A percentile compares a stretch with the other conserved stretches of the same genome.
Conservation (phyloP, 2,113 vertebrate genomes). For the Siphamia tubifer region DNA sequence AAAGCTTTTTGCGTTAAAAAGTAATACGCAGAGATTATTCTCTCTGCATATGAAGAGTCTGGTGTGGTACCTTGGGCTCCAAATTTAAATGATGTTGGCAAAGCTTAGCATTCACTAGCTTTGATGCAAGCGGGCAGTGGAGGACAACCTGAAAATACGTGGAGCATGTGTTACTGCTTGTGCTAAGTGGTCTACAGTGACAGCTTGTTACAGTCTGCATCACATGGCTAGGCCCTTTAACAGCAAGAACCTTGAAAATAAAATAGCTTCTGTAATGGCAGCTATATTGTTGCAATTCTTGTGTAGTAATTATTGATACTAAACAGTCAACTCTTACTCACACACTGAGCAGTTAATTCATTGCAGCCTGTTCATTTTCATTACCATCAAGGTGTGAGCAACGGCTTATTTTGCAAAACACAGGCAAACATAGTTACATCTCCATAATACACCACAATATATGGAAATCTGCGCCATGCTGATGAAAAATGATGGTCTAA, state of each 20-base stretch:
- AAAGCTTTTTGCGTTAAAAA: conserved; percentile 44
- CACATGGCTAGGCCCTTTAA: conserved; percentile 4
- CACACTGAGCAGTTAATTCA: conserved; percentile 1
- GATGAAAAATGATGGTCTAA: conserved; percentile 15
- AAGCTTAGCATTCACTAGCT: conserved; percentile 15
- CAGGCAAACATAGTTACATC: too few species aligned
- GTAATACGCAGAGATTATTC: conserved; percentile 36
- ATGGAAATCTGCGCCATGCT: neutral
- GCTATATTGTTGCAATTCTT: neutral
- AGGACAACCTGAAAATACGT: conserved; percentile 24
- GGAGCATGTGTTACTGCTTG: conserved; percentile 18
- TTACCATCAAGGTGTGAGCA: too few species aligned
- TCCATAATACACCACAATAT: conserved; percentile 21
- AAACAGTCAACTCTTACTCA: neutral
- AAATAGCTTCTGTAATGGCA: neutral
- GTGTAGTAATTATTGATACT: neutral
- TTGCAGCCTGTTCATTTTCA: too few species aligned
- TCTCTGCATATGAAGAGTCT: conserved; percentile 44
- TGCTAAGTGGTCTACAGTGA: conserved; percentile 31
- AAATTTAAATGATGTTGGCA: conserved; percentile 36
- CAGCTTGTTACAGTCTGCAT: conserved; percentile 26
- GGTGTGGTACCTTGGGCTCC: conserved; percentile 23
- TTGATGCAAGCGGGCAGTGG: conserved; percentile 4
- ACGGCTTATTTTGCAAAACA: too few species aligned
- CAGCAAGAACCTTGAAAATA: conserved; percentile 23